A percentile compares a stretch with the other conserved stretches of the same genome.
phyloP scores from a whole-genome alignment of 2,888 invertebrate genomes.

The Ichneumoninae sp. region DNA sequence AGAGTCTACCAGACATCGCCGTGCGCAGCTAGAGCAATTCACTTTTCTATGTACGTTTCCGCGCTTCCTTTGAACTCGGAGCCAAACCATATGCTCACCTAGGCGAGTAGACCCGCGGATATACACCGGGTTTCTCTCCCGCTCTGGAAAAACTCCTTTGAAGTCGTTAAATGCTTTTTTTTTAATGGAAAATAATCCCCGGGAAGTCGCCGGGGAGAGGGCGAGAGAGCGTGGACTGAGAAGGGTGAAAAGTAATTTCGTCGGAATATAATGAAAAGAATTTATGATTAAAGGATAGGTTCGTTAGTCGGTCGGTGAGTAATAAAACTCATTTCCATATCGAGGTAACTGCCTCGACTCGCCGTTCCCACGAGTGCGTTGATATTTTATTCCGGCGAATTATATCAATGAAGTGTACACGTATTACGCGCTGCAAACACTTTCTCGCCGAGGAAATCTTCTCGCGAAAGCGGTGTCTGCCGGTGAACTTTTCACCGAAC shows the following conservation, averaged over 20 bases:
- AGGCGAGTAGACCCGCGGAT: not conserved
- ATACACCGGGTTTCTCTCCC: not conserved
- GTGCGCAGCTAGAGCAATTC: slow-evolving; percentile 14
- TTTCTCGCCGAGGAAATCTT: not conserved
- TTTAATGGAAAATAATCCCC: slow-evolving; percentile 28
- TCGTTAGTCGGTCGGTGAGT: not conserved
- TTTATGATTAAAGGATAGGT: slow-evolving; percentile 9
- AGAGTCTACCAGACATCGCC: not conserved
- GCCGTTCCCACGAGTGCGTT: not conserved
- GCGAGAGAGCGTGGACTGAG: not conserved
- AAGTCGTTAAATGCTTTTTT: slow-evolving; percentile 28
- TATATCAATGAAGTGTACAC: not conserved
- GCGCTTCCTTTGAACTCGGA: slow-evolving; percentile 40
- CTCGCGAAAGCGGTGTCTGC: not conserved
- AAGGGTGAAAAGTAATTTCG: slow-evolving; percentile 19
- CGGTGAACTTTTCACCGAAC: not conserved
- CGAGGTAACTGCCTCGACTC: not conserved
- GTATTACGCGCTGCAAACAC: not conserved
- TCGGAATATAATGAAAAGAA: slow-evolving; percentile 2
- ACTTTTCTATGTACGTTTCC: slow-evolving; percentile 36
- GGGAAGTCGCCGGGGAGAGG: not conserved
- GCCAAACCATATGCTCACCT: slow-evolving; percentile 23
- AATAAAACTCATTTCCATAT: slow-evolving; percentile 4
- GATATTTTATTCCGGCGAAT: not conserved
- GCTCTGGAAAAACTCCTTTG: slow-evolving; percentile 11